Percentiles rank a stretch among this genome's conserved stretches.
Evolutionary conservation across 23 tunicate genomes (phyloP).

Genomic region (Trididemnum nubilum): DNA sequence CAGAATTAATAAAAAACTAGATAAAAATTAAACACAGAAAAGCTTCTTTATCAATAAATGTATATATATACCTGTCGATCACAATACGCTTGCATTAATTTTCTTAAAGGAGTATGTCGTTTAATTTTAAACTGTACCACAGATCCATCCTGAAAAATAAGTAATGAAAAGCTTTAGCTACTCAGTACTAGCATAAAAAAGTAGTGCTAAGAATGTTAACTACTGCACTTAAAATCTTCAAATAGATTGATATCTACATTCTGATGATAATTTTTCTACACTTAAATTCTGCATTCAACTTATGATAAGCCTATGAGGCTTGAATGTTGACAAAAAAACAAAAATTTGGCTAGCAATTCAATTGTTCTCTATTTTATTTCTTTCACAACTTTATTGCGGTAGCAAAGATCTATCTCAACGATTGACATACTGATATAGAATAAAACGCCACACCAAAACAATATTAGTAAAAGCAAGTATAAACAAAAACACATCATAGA

Average conservation of each 20-base stretch:
- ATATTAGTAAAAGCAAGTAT: background rate
- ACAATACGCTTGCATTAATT: constrained; percentile 90
- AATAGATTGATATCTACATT: background rate
- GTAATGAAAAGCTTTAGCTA: background rate
- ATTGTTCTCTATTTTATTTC: too few species aligned
- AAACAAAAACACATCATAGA: background rate
- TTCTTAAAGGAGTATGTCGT: constrained; percentile 76
- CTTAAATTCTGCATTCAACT: too few species aligned
- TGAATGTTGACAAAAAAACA: too few species aligned
- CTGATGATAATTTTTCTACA: background rate
- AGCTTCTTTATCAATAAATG: too few species aligned
- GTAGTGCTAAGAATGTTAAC: background rate
- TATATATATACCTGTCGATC: constrained; percentile 84
- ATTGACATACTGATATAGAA: too few species aligned
- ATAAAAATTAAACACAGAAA: too few species aligned
- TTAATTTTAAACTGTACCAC: constrained; percentile 86
- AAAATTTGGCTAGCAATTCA: too few species aligned
- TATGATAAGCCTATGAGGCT: too few species aligned
- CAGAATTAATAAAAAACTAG: too few species aligned
- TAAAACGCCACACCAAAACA: background rate
- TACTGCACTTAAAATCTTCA: background rate
- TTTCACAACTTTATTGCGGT: too few species aligned
- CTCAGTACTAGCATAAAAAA: background rate
- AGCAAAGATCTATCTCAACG: too few species aligned
- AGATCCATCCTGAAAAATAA: constrained; percentile 71